phyloP scores from a whole-genome alignment of 2,888 invertebrate species.

The Clistopyga incitator region DNA sequence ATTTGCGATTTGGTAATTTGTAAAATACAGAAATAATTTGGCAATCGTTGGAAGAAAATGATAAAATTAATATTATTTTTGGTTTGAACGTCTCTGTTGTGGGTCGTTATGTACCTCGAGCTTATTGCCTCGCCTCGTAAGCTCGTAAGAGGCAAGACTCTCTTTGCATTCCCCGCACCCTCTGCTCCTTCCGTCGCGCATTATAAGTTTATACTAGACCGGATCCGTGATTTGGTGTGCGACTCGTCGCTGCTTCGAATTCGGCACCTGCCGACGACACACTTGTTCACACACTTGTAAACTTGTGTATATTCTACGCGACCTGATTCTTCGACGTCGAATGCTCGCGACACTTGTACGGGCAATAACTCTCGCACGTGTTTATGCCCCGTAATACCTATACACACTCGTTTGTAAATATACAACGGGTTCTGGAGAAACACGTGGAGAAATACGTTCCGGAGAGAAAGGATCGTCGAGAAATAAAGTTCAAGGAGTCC shows the following conservation, averaged over 20 bases:
- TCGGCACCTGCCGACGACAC: conserved; percentile 40
- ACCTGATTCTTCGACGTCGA: conserved; percentile 22
- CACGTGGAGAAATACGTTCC: neutral
- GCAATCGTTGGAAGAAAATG: too few relatives aligned
- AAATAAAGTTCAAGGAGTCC: conserved; percentile 8
- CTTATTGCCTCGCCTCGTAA: conserved; percentile 6
- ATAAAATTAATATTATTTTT: too few relatives aligned
- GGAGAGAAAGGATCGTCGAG: conserved; percentile 1
- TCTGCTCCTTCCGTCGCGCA: neutral
- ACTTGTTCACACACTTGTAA: conserved; percentile 24
- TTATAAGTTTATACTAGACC: conserved; percentile 28
- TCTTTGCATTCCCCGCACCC: neutral
- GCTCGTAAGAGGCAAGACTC: neutral
- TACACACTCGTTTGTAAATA: conserved; percentile 32
- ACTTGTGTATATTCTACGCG: conserved; percentile 30
- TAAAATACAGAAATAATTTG: too few relatives aligned
- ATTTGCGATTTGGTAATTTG: too few relatives aligned
- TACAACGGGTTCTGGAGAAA: conserved; percentile 4
- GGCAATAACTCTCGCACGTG: conserved; percentile 29
- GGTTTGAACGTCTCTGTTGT: too few relatives aligned
- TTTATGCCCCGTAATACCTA: conserved; percentile 18
- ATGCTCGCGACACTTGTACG: conserved; percentile 14
- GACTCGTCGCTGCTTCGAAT: conserved; percentile 12
- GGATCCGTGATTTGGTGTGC: conserved; percentile 31
- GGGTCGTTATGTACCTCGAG: too few relatives aligned